Evolutionary conservation across 2,888 invertebrate species (phyloP).

Genomic region (Drosophila multiciliata): DNA sequence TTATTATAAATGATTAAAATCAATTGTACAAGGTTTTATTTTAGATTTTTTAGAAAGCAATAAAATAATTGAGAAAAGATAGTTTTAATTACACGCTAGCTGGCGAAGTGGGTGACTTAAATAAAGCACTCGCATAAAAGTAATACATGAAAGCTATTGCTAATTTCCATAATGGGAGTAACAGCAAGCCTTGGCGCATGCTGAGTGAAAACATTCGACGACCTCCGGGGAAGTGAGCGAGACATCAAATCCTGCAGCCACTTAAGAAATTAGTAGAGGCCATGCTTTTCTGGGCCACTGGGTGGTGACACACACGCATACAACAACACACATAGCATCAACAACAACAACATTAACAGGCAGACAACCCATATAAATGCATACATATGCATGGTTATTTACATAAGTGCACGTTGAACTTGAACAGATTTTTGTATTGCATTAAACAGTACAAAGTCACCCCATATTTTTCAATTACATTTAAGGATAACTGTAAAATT

Average conservation of each 20-base stretch:
- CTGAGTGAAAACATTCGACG: constrained; percentile 53
- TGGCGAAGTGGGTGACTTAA: neutral
- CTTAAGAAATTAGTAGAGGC: constrained; percentile 29
- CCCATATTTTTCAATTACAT: neutral
- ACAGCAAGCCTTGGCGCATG: constrained; percentile 38
- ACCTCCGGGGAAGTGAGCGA: constrained; percentile 50
- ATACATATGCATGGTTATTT: neutral
- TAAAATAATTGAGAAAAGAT: neutral
- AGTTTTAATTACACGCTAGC: neutral
- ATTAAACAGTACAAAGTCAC: neutral
- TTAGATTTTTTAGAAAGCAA: neutral
- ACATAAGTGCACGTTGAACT: constrained; percentile 74
- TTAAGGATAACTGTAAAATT: neutral
- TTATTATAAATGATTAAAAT: neutral
- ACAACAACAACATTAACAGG: constrained; percentile 15
- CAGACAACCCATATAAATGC: neutral
- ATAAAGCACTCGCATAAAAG: constrained; percentile 3
- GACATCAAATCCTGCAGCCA: constrained; percentile 45
- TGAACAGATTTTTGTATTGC: constrained; percentile 50
- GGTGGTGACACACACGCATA: constrained; percentile 34
- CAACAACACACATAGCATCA: neutral
- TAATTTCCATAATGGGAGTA: constrained; percentile 19
- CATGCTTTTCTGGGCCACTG: constrained; percentile 54
- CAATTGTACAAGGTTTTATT: neutral
- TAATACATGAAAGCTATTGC: constrained; percentile 52